phyloP scores from a whole-genome alignment of 2,113 vertebrate genomes.

The Triplophysa dalaica region DNA sequence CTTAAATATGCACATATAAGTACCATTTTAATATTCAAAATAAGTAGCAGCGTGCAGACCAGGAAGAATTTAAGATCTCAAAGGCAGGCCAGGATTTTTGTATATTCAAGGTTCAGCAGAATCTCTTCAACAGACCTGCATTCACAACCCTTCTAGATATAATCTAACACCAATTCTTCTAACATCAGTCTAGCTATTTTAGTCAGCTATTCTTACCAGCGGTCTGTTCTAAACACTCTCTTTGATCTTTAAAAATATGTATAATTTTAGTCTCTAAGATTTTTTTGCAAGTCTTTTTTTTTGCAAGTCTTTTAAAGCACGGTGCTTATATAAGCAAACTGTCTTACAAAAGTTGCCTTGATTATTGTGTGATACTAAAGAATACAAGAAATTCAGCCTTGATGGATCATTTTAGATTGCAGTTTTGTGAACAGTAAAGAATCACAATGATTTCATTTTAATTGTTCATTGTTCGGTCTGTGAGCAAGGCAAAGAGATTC shows the following conservation, averaged over 20 bases:
- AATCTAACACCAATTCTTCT: not conserved
- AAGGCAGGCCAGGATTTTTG: not conserved
- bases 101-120: no score
- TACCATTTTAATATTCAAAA: not conserved
- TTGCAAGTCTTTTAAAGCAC: not conserved
- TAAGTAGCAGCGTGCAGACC: not conserved
- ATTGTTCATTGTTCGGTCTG: slow-evolving; percentile 30
- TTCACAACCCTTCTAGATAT: not conserved
- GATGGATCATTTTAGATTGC: not conserved
- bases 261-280: not conserved
- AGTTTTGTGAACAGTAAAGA: not conserved
- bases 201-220: not conserved
- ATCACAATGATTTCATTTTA: slow-evolving; percentile 31
- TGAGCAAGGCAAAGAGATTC: slow-evolving; percentile 18
- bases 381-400: not conserved
- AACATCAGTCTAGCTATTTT: not conserved
- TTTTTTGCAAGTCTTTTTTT: not conserved
- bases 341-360: not conserved
- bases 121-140: not conserved
- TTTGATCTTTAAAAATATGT: not conserved
- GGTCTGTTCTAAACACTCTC: not conserved
- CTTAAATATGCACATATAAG: not conserved
- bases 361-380: not conserved
- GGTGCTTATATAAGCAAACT: not conserved
- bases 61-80: not conserved